Conservation (phyloP, 2,113 vertebrate genomes). For the Rallus limicola region DNA sequence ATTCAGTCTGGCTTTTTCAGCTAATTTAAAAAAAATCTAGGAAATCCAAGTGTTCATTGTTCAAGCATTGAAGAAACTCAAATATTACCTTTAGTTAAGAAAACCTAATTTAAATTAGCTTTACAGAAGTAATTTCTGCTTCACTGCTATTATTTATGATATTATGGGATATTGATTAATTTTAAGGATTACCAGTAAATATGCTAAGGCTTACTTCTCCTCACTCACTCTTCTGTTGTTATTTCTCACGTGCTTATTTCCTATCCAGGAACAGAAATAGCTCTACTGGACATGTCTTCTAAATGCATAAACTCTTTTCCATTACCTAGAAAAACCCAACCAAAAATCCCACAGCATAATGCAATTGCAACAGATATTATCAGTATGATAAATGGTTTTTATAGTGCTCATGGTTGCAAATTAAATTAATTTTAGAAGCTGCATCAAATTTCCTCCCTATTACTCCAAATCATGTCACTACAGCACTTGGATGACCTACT, state of each 20-base stretch:
- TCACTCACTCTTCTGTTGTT: background rate
- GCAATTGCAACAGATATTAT: background rate
- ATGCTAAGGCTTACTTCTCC: background rate
- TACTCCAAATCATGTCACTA: conserved; percentile 20
- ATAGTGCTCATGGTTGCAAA: conserved; percentile 4
- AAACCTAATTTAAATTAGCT: background rate
- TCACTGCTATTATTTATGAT: background rate
- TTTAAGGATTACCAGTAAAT: background rate
- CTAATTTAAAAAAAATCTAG: background rate
- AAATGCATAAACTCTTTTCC: background rate
- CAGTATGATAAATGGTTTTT: conserved; percentile 20
- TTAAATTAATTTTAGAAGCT: conserved; percentile 29
- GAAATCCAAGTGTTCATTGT: background rate
- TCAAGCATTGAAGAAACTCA: background rate
- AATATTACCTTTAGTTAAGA: background rate
- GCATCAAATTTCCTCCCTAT: conserved; percentile 29
- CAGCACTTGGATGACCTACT: background rate
- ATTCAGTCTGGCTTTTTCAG: background rate
- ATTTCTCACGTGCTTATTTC: background rate
- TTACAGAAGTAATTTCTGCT: background rate
- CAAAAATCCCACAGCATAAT: background rate
- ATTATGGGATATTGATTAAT: background rate
- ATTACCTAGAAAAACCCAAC: background rate
- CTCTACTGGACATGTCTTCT: background rate
- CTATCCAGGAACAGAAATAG: background rate